A percentile compares a stretch with the other conserved stretches of the same genome.
These are phyloP conservation scores for Hydraecia micacea DNA, from an alignment of 2,888 invertebrate genomes.

Conservation along the genomic window DNA sequence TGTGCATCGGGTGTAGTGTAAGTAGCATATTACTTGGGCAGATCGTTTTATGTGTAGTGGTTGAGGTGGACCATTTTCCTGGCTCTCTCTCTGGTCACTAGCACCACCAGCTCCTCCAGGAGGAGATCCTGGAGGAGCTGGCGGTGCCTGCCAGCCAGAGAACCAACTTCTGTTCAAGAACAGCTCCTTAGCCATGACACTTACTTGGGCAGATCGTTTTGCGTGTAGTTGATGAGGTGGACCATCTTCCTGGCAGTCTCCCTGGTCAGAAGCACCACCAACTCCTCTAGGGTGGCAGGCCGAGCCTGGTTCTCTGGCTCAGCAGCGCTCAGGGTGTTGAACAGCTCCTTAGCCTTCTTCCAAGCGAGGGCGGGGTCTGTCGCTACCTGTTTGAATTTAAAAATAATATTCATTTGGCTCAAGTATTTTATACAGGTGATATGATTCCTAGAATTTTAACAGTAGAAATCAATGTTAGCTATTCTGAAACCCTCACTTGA, in stretches of 20 bases:
- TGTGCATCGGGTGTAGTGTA: not conserved
- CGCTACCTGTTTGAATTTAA: conserved; percentile 89
- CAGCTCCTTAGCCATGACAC: conserved; percentile 90
- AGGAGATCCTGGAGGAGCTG: no score
- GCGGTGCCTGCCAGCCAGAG: no score
- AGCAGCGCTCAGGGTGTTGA: conserved; percentile 92
- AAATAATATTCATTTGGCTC: not conserved
- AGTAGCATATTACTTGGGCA: conserved; percentile 88
- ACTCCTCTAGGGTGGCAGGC: conserved; percentile 94
- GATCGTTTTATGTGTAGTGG: conserved; percentile 92
- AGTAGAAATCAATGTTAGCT: not conserved
- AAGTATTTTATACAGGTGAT: not conserved
- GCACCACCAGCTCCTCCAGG: conserved; percentile 93
- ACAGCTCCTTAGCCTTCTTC: conserved; percentile 93
- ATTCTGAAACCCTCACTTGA: not conserved
- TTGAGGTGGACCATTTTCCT: conserved; percentile 94
- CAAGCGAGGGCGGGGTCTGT: conserved; percentile 94
- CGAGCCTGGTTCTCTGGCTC: conserved; percentile 96
- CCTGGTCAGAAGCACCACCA: conserved; percentile 93
- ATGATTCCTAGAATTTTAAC: not conserved
- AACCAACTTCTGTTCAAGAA: conserved; percentile 82
- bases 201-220: conserved; percentile 91
- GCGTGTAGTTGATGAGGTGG: conserved; percentile 94
- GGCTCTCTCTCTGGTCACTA: conserved; percentile 94
- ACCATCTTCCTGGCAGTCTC: conserved; percentile 94